These are phyloP conservation scores for Diadophis punctatus DNA, from an alignment of 2,113 vertebrate genomes.

Conservation along the genomic window DNA sequence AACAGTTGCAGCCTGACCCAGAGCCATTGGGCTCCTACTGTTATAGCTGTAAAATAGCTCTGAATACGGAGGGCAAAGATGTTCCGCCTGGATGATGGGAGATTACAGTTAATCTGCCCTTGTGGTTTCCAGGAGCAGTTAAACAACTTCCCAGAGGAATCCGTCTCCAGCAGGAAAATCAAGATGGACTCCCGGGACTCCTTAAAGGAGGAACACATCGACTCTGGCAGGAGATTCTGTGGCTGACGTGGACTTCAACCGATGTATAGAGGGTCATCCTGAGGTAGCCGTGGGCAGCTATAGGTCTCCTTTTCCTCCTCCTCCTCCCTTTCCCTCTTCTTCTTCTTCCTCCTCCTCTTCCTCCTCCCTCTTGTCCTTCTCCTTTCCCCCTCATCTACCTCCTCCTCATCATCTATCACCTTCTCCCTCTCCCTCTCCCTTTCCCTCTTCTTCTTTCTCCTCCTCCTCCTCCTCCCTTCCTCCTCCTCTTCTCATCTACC, in stretches of 20 bases:
- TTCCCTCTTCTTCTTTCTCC: not conserved
- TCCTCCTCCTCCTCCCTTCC: not conserved
- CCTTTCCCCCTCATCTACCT: rapidly evolving
- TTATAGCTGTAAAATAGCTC: not conserved
- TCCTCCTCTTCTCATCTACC: too few relatives aligned
- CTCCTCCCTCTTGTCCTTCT: not conserved
- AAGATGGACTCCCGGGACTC: not conserved
- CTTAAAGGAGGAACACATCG: not conserved
- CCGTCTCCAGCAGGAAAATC: not conserved
- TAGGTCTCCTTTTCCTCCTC: not conserved
- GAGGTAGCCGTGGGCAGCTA: not conserved
- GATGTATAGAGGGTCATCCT: not conserved
- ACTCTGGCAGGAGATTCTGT: not conserved
- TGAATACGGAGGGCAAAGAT: not conserved
- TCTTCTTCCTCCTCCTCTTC: too few relatives aligned
- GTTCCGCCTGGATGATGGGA: not conserved
- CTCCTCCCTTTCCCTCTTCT: rapidly evolving
- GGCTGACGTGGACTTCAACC: not conserved
- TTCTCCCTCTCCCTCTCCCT: rapidly evolving
- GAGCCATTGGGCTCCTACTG: not conserved
- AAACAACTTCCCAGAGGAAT: not conserved
- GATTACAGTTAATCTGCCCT: not conserved
- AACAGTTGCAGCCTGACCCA: not conserved
- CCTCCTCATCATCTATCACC: too few relatives aligned
- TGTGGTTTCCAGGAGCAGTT: not conserved